Conservation (phyloP, 2,113 vertebrate species). For the Sapajus apella region DNA sequence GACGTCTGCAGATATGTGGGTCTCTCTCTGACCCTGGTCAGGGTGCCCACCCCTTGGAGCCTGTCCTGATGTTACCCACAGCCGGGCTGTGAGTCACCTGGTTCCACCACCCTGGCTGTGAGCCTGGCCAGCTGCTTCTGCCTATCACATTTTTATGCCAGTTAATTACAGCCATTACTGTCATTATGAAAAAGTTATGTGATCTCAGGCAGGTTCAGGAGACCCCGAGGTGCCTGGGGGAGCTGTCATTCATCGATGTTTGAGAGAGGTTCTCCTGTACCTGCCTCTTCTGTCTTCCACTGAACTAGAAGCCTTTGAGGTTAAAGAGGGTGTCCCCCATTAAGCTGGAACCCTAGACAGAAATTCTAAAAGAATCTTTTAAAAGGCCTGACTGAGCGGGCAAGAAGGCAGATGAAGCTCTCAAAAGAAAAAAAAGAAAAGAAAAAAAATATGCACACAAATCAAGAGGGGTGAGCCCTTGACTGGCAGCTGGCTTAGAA, state of each 20-base stretch:
- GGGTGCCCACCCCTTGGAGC: not conserved
- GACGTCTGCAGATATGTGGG: not conserved
- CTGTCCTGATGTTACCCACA: not conserved
- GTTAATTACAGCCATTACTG: conserved; percentile 58
- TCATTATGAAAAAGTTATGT: not conserved
- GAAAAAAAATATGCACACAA: not conserved
- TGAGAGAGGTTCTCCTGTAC: accelerated
- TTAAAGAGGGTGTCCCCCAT: not conserved
- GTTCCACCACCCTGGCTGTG: not conserved
- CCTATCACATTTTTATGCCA: not conserved
- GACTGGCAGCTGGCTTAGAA: accelerated
- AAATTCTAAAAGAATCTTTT: not conserved
- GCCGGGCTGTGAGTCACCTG: not conserved
- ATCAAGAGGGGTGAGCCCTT: not conserved
- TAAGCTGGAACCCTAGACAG: not conserved
- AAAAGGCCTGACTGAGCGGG: not conserved
- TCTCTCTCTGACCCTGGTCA: not conserved
- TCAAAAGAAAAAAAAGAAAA: not conserved
- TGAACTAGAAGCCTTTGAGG: not conserved
- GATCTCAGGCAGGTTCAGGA: not conserved
- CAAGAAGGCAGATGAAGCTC: not conserved
- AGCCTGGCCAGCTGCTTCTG: not conserved
- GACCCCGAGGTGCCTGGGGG: accelerated
- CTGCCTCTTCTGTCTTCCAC: not conserved
- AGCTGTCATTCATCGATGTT: not conserved